Evolutionary conservation across 2,113 vertebrate species (phyloP).

Genomic region (Paracanthobrama guichenoti): DNA sequence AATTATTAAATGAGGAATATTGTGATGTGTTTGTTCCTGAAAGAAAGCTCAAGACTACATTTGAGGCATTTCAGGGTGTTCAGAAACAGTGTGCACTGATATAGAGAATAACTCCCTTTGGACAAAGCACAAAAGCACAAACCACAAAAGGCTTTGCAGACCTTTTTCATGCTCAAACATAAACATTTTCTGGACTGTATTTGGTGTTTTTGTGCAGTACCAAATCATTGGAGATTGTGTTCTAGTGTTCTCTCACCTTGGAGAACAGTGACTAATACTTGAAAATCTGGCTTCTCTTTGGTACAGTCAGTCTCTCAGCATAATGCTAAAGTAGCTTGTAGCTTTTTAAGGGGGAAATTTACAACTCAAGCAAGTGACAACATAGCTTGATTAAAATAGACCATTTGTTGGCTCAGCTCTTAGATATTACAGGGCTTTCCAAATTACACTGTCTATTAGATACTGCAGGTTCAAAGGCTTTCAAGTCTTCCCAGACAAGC

Average conservation of each 20-base stretch:
- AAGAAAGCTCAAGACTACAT: too few relatives aligned
- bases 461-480: background rate
- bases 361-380: conserved; percentile 14
- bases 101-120: too few relatives aligned
- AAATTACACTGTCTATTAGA: background rate
- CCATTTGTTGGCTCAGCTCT: background rate
- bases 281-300: conserved; percentile 7
- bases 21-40: too few relatives aligned
- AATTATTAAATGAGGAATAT: too few relatives aligned
- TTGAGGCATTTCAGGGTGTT: too few relatives aligned
- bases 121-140: too few relatives aligned
- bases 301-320: background rate
- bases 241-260: background rate
- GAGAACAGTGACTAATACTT: background rate
- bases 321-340: background rate
- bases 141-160: too few relatives aligned
- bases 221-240: background rate
- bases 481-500: background rate
- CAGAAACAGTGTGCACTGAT: too few relatives aligned
- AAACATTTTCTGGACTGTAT: background rate
- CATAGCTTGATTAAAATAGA: background rate
- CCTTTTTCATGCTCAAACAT: too few relatives aligned
- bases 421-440: background rate
- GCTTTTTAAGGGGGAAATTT: conserved; percentile 1
- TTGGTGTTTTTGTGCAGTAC: background rate